Evolutionary conservation across 2,888 invertebrate species (phyloP).

Genomic region (Parnassius mnemosyne): DNA sequence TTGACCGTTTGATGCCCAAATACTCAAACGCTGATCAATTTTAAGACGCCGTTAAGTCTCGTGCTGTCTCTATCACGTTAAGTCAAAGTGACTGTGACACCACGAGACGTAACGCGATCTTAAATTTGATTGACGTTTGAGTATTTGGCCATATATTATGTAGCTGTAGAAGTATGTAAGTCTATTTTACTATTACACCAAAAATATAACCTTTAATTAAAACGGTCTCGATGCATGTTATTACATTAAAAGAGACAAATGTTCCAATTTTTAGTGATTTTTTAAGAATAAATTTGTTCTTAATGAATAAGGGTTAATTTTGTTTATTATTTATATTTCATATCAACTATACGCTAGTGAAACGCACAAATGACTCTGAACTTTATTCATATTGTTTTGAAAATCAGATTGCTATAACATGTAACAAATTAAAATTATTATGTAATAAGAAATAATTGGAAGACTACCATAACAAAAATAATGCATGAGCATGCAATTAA

Average conservation of each 20-base stretch:
- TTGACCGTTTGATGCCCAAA: not conserved
- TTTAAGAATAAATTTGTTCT: too few species aligned
- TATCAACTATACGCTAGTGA: not conserved
- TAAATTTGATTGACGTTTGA: too few species aligned
- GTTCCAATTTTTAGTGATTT: not conserved
- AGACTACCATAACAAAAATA: not conserved
- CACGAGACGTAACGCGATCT: too few species aligned
- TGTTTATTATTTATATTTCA: not conserved
- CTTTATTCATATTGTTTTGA: too few species aligned
- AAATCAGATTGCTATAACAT: not conserved
- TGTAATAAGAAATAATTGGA: too few species aligned
- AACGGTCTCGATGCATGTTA: not conserved
- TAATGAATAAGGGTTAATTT: not conserved
- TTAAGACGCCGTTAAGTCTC: too few species aligned
- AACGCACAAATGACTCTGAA: not conserved
- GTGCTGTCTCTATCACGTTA: too few species aligned
- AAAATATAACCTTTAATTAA: not conserved
- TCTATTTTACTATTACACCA: not conserved
- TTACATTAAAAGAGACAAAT: not conserved
- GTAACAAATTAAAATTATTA: too few species aligned
- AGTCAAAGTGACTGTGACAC: too few species aligned
- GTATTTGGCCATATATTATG: not conserved
- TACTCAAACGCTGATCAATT: too few species aligned
- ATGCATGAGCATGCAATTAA: slow-evolving; percentile 28
- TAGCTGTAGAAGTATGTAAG: slow-evolving; percentile 1